A percentile compares a stretch with the other conserved stretches of the same genome.
These are phyloP conservation scores for Yponomeuta malinellus DNA, from an alignment of 2,888 invertebrate genomes.

Conservation along the genomic window DNA sequence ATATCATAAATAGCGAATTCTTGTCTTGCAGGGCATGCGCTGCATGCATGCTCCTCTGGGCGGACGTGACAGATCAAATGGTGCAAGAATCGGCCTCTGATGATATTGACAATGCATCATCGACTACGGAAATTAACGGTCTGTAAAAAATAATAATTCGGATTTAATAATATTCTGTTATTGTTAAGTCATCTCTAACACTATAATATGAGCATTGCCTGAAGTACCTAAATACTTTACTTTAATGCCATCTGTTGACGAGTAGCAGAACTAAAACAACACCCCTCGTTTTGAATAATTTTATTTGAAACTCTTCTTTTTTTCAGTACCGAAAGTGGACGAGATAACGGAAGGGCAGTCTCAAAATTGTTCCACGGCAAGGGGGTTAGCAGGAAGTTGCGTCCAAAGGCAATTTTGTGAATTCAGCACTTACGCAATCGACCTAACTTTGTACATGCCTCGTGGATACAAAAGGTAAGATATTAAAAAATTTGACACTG, in stretches of 20 bases:
- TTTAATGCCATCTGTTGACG: background rate
- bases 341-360: background rate
- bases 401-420: constrained; percentile 33
- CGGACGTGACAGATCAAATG: background rate
- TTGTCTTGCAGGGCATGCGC: background rate
- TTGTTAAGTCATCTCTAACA: too few species aligned
- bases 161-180: too few species aligned
- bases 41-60: constrained; percentile 1
- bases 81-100: background rate
- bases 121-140: background rate
- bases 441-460: constrained; percentile 38
- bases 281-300: too few species aligned
- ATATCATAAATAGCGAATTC: too few species aligned
- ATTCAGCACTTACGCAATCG: constrained; percentile 37
- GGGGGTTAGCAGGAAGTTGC: constrained; percentile 32
- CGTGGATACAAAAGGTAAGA: constrained; percentile 35
- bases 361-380: constrained; percentile 31
- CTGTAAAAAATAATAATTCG: background rate
- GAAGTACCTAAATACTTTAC: too few species aligned
- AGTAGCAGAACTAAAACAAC: background rate
- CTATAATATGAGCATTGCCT: too few species aligned
- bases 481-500: too few species aligned
- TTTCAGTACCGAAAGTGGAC: background rate
- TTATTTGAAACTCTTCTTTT: background rate
- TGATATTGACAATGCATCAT: background rate